Conservation (phyloP, 2,113 vertebrate species). For the Vireo altiloquus region DNA sequence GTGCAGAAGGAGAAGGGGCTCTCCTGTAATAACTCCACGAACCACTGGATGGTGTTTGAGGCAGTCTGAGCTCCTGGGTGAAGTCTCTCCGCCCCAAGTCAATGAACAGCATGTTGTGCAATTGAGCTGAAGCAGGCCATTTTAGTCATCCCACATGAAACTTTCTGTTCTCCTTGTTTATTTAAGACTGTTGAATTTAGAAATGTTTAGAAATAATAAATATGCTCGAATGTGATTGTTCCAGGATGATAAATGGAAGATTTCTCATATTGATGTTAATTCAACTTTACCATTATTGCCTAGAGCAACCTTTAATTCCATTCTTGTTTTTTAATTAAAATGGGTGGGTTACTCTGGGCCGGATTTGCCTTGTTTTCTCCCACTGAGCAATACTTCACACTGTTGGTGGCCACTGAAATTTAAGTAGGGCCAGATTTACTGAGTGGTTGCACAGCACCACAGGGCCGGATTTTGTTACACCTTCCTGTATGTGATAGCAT, state of each 20-base stretch:
- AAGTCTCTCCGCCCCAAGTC: background rate
- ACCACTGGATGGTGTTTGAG: constrained; percentile 62
- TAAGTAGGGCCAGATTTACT: constrained; percentile 36
- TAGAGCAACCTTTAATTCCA: constrained; percentile 3
- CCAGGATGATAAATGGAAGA: background rate
- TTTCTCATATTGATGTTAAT: background rate
- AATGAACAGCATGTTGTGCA: background rate
- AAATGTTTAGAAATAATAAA: constrained; percentile 15
- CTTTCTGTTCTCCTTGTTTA: background rate
- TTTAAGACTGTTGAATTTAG: background rate
- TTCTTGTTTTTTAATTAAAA: constrained; percentile 42
- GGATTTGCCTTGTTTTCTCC: constrained; percentile 23
- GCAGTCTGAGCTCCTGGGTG: background rate
- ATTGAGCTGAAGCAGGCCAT: background rate
- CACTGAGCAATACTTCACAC: constrained; percentile 11
- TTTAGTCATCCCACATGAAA: background rate
- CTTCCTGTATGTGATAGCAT: background rate
- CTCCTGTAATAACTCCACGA: constrained; percentile 23
- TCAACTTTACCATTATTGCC: constrained; percentile 8
- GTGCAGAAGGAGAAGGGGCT: background rate
- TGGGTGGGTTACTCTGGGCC: background rate
- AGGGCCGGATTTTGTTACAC: background rate
- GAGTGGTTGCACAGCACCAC: background rate
- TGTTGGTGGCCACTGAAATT: constrained; percentile 48
- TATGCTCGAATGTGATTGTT: background rate